Evolutionary conservation across 2,113 vertebrate genomes (phyloP).

Genomic region (Menidia beryllina): DNA sequence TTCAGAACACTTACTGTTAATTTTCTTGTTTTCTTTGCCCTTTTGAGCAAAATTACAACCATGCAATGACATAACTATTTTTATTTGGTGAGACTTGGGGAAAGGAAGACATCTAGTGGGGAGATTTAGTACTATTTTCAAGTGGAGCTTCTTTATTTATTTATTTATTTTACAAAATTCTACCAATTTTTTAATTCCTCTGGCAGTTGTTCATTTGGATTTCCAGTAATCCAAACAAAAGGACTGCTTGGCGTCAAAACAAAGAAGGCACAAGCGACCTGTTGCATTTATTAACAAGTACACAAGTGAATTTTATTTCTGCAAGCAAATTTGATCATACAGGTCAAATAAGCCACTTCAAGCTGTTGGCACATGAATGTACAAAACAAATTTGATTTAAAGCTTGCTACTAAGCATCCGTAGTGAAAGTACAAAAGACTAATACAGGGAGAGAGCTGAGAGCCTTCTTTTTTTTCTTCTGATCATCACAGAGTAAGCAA

Average conservation of each 20-base stretch:
- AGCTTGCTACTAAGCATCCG: slow-evolving; percentile 97
- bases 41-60: too few relatives aligned
- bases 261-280: slow-evolving; percentile 37
- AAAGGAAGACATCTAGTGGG: slow-evolving; percentile 52
- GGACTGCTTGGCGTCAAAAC: not conserved
- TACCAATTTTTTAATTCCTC: not conserved
- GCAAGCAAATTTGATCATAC: slow-evolving; percentile 99
- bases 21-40: not conserved
- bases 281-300: slow-evolving; percentile 88
- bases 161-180: too few relatives aligned
- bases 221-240: not conserved
- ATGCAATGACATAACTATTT: not conserved
- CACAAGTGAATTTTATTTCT: slow-evolving; percentile 98
- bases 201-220: not conserved
- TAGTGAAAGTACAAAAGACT: slow-evolving; percentile 99
- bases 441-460: slow-evolving; percentile 90
- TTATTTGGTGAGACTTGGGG: slow-evolving; percentile 1
- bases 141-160: too few relatives aligned
- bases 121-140: not conserved
- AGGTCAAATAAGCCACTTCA: slow-evolving; percentile 99
- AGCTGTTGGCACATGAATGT: slow-evolving; percentile 99
- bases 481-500: slow-evolving; percentile 78
- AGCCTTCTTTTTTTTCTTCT: slow-evolving; percentile 71
- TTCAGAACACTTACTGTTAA: too few relatives aligned
- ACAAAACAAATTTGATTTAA: slow-evolving; percentile 98